These are phyloP conservation scores for Rhynchonycteris naso DNA, from an alignment of 2,797 vertebrate genomes.

Conservation along the genomic window DNA sequence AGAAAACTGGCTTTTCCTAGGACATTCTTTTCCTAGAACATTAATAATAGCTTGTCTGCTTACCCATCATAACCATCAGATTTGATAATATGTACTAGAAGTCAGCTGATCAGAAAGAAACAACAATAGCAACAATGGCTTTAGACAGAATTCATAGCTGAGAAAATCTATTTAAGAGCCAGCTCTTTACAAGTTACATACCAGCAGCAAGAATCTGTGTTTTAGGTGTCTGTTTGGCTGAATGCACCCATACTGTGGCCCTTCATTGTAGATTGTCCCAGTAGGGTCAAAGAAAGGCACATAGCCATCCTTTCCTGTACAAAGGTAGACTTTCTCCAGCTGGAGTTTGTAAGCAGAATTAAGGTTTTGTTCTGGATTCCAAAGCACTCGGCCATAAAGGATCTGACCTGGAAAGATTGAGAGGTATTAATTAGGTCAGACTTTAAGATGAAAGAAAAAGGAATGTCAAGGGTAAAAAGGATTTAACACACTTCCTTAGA, in stretches of 20 bases:
- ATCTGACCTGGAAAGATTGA: slow-evolving; percentile 91
- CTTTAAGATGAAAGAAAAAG: not conserved
- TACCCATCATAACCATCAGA: not conserved
- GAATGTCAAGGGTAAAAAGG: not conserved
- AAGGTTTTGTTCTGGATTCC: slow-evolving; percentile 98
- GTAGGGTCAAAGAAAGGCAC: slow-evolving; percentile 99
- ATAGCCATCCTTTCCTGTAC: slow-evolving; percentile 95
- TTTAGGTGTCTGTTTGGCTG: slow-evolving; percentile 97
- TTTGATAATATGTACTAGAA: not conserved
- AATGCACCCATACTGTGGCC: slow-evolving; percentile 97
- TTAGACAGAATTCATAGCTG: not conserved
- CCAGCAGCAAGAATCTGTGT: slow-evolving; percentile 96
- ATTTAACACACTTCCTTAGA: not conserved
- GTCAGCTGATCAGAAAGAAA: not conserved
- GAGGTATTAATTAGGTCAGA: slow-evolving; percentile 14
- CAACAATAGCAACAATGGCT: not conserved
- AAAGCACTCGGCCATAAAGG: slow-evolving; percentile 95
- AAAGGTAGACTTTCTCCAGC: slow-evolving; percentile 98
- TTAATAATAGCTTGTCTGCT: not conserved
- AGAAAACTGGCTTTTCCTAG: not conserved
- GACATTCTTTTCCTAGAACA: not conserved
- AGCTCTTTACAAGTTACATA: slow-evolving; percentile 73
- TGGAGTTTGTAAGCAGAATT: slow-evolving; percentile 95
- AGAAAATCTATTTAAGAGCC: not conserved
- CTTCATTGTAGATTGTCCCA: slow-evolving; percentile 96